Base-by-base conservation (phyloP, 2,888 invertebrate genomes). In the Tuberolachnus salignus region DNA sequence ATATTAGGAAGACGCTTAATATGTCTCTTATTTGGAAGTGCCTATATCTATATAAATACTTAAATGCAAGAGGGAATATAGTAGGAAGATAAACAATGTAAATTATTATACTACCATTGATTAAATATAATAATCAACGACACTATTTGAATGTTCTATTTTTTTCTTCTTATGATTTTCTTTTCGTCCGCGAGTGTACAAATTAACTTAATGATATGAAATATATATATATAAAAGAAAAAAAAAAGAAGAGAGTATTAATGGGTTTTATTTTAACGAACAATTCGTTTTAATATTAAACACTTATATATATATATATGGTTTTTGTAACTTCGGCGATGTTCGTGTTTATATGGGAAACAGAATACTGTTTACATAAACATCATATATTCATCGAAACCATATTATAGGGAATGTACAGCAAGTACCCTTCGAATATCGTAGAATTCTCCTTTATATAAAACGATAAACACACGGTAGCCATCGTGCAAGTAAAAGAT, bases 391-490 rank as follows among this genome's bases (percentile, higher is more conserved):
- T 61, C 71, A 72, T 72, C 57, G 61, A 73, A 63, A 51, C 51
- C 34, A 46, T 26, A 19, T 72, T 6, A 34, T 34, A 34, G 34
- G 34, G 26, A 63, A 73, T 14, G 6, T 34, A 71, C 3, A n/a
- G 23, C 26, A 34, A 73, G 51, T 73, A 73, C 61, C 61, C 72
- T 73, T 63, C 51, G 34, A 51, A 34, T 51, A 59, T 57, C 71
- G 26, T 34, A 34, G 34, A 34, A 6, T 26, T 59, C 23, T 57
- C 34, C 4, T 63, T 49, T 21, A 21, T 42, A 49, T 49, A 34
- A 73, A 61, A 73, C 19, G 26, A 73, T 73, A 73, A 63, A 73
- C 72, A 73, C 34, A 51, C 61, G 13, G 72, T 34, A 51, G 72
- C 34, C 46, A 16, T 34, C 34, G 51, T 26, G 23, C 34, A n/a